These are phyloP conservation scores for Phyllotreta striolata DNA, from an alignment of 2,888 invertebrate genomes.

Conservation along the genomic window DNA sequence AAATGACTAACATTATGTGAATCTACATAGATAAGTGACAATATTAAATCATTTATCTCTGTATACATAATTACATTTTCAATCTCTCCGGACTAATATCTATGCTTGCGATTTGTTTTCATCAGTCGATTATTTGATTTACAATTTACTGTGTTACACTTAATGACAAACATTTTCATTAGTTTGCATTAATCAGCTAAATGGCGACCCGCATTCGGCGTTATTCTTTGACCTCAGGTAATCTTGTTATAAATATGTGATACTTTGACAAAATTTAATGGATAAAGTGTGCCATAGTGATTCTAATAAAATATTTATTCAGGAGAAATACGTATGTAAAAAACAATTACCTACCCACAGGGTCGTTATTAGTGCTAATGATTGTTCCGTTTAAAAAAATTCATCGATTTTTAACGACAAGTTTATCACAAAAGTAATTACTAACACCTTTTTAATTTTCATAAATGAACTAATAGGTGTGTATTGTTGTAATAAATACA, in stretches of 20 bases:
- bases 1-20: neutral
- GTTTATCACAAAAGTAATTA: no score
- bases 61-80: conserved; percentile 2
- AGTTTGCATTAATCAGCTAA: neutral
- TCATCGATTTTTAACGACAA: no score
- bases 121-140: conserved; percentile 7
- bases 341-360: no score
- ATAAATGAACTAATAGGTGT: no score
- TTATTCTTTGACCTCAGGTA: conserved; percentile 13
- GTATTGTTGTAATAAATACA: no score
- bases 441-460: no score
- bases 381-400: no score
- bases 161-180: neutral
- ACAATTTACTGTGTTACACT: neutral
- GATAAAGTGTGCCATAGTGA: no score
- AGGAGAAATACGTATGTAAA: no score
- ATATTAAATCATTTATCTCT: conserved; percentile 6
- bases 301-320: no score
- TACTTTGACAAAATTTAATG: neutral
- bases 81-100: conserved; percentile 2
- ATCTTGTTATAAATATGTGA: neutral
- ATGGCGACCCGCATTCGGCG: conserved; percentile 7
- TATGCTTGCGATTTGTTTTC: neutral
- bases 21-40: conserved; percentile 7
- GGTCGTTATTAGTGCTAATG: no score